Base-by-base conservation (phyloP, 2,888 invertebrate genomes). In the Drosophila pseudotakahashii region DNA sequence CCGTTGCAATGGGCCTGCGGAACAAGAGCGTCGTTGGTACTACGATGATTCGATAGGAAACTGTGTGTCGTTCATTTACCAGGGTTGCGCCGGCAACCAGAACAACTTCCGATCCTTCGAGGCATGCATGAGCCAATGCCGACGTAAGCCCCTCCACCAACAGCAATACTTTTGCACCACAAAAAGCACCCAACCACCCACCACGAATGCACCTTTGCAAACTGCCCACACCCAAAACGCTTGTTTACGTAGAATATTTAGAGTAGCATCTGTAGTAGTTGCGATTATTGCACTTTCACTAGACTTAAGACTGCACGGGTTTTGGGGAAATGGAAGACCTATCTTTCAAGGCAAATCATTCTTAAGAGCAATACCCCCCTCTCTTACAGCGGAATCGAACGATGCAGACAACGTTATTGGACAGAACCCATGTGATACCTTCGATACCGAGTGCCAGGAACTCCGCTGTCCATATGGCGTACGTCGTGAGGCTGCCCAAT, bases 41-140 rank as follows among this genome's bases (percentile, higher is more conserved):
- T 97, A 95, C 92, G 95, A 95, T 92, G 93, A 94, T 76, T 93
- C 93, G 54, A 93, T 93, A 78, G 95, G 94, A 78, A 94, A 94
- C 88, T 98, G 98, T 92, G 92, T 94, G 77, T 93, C 94, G 60
- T 98, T 98, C 93, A 94, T 95, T 89, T 98, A 96, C 93, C 94
- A 94, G 77, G 98, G 98, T 92, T 98, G 98, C 92, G 95, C 95
- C 75, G 98, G 97, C 87, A 97, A 96, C 92, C 94, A 94, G 89
- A 98, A 98, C 93, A 96, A 96, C 93, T 97, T 97, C 94, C 94
- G 93, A 91, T 94, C 95, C 61, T 94, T 94, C 92, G 94, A 95
- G 84, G 94, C 94, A 88, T 97, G 97, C 92, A 92, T 94, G 89
- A 92, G 93, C 76, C 93, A 93, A 91, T 95, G 95, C 92, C 87